Evolutionary conservation across 2,113 vertebrate genomes (phyloP).

Genomic region (Mionectes macconnelli): DNA sequence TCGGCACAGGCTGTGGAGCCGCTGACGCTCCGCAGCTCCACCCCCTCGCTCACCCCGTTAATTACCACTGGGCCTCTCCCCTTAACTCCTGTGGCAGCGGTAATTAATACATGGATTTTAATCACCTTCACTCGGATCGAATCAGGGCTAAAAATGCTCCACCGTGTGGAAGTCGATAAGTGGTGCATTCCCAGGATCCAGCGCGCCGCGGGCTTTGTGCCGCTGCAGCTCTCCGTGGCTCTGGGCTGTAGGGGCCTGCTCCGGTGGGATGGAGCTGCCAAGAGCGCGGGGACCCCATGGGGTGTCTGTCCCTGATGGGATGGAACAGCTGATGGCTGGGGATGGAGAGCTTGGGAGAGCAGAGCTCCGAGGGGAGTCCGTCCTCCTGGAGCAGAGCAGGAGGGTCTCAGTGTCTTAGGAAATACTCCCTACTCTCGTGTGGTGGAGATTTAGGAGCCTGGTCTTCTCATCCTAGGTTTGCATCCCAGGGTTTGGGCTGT

Average conservation of each 20-base stretch:
- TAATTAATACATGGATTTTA: constrained; percentile 4
- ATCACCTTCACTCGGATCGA: neutral
- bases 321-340: neutral
- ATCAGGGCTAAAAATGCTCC: neutral
- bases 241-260: neutral
- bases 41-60: neutral
- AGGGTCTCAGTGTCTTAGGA: fast-evolving
- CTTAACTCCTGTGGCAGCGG: neutral
- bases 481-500: neutral
- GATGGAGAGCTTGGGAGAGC: neutral
- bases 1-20: neutral
- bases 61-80: constrained; percentile 10
- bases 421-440: neutral
- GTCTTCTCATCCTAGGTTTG: neutral
- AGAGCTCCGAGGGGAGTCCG: neutral
- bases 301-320: neutral
- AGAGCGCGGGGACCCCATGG: neutral
- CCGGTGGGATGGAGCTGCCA: neutral
- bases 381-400: neutral
- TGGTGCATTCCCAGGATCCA: neutral
- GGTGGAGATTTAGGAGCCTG: neutral
- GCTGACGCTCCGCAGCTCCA: neutral
- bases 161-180: neutral
- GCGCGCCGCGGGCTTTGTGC: neutral
- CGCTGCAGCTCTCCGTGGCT: neutral